A percentile compares a stretch with the other conserved stretches of the same genome.
phyloP scores from a whole-genome alignment of 2,888 invertebrate species.

The Plebejus argus region DNA sequence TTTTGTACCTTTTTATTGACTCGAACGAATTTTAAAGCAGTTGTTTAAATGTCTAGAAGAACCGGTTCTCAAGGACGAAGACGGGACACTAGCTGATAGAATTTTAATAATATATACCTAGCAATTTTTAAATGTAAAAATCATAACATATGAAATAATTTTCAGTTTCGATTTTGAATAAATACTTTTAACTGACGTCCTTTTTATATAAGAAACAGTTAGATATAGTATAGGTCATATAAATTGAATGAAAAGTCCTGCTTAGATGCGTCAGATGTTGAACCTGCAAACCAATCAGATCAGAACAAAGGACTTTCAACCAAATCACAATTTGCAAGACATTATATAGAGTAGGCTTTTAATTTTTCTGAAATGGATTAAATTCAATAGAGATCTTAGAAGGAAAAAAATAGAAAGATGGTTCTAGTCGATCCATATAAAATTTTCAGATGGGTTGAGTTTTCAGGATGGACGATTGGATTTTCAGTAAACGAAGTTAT shows the following conservation, averaged over 20 bases:
- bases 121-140: background rate
- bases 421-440: background rate
- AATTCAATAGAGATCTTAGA: background rate
- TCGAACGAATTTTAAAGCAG: slow-evolving; percentile 23
- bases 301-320: slow-evolving; percentile 1
- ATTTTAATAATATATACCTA: slow-evolving; percentile 13
- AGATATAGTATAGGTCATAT: background rate
- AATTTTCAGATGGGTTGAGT: background rate
- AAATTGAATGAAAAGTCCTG: background rate
- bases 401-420: background rate
- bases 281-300: background rate
- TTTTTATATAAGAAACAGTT: background rate
- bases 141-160: too few relatives aligned
- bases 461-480: background rate
- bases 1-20: slow-evolving; percentile 5
- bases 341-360: background rate
- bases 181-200: too few relatives aligned
- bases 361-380: background rate
- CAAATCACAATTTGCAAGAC: background rate
- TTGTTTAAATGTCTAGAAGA: slow-evolving; percentile 26
- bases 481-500: background rate
- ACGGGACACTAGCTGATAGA: slow-evolving; percentile 26
- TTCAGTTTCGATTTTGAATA: too few relatives aligned
- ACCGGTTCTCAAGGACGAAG: slow-evolving; percentile 31
- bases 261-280: background rate